Percentiles rank a stretch among this genome's conserved stretches.
These are phyloP conservation scores for Sylvilagus bachmani DNA, from an alignment of 2,113 vertebrate genomes.

Conservation along the genomic window DNA sequence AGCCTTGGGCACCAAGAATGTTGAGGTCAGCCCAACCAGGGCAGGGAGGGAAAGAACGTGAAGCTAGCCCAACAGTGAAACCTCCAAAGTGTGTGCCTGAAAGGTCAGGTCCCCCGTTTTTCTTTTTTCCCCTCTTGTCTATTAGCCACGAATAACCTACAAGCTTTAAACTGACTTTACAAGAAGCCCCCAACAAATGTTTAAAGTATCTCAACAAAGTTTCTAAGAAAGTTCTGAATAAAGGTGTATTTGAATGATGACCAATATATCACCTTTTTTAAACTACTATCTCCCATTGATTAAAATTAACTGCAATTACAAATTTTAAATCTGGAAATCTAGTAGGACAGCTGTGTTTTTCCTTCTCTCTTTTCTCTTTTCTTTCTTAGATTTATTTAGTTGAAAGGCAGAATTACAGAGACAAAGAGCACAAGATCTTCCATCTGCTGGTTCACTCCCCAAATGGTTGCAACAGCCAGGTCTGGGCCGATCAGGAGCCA, in stretches of 20 bases:
- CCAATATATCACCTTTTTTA: slow-evolving; percentile 15
- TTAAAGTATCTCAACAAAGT: slow-evolving; percentile 71
- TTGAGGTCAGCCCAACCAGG: slow-evolving; percentile 78
- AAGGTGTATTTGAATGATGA: slow-evolving; percentile 55
- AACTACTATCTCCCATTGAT: neutral
- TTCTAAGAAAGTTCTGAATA: slow-evolving; percentile 64
- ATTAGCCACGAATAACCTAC: slow-evolving; percentile 79
- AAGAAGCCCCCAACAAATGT: slow-evolving; percentile 76
- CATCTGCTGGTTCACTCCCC: no score
- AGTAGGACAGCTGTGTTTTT: neutral
- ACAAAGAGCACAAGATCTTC: no score
- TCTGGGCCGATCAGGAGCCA: no score
- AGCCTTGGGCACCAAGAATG: slow-evolving; percentile 80
- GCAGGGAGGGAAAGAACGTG: slow-evolving; percentile 79
- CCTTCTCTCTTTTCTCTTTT: no score
- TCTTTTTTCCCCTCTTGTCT: slow-evolving; percentile 61
- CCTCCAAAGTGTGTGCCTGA: slow-evolving; percentile 68
- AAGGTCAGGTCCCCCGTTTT: slow-evolving; percentile 61
- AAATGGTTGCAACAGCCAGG: no score
- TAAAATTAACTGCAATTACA: slow-evolving; percentile 46
- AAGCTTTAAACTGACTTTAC: slow-evolving; percentile 70
- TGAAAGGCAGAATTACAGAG: no score
- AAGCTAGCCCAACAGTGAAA: slow-evolving; percentile 63
- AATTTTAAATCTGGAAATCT: slow-evolving; percentile 58
- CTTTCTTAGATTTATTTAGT: no score